phyloP scores from a whole-genome alignment of 2,888 invertebrate genomes.

The Drosophila eohydei region DNA sequence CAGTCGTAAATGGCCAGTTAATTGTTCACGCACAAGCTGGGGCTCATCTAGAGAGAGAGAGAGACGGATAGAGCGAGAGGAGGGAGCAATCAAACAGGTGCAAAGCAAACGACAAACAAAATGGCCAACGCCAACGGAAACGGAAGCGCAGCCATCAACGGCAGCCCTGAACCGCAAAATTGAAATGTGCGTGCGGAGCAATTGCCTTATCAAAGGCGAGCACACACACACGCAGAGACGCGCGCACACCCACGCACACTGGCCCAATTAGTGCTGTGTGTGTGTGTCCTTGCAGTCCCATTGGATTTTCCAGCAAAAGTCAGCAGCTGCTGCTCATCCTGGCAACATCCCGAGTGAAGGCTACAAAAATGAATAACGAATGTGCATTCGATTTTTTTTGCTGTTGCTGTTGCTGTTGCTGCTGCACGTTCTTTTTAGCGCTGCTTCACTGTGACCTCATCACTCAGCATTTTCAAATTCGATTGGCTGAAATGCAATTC shows the following conservation, averaged over 20 bases:
- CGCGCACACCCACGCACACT: conserved; percentile 9
- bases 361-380: conserved; percentile 23
- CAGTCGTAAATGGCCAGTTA: conserved; percentile 65
- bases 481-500: conserved; percentile 4
- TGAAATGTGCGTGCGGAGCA: conserved; percentile 64
- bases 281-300: conserved; percentile 41
- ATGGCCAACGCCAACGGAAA: conserved; percentile 47
- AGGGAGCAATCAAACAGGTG: conserved; percentile 54
- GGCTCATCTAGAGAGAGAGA: not conserved
- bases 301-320: conserved; percentile 37
- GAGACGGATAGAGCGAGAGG: not conserved
- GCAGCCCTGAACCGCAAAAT: conserved; percentile 43
- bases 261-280: conserved; percentile 44
- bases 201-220: conserved; percentile 49
- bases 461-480: not conserved
- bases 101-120: conserved; percentile 29
- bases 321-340: conserved; percentile 14
- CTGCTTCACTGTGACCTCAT: not conserved
- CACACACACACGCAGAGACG: conserved; percentile 6
- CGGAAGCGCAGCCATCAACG: conserved; percentile 38
- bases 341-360: conserved; percentile 7
- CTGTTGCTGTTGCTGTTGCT: not conserved
- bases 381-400: conserved; percentile 58
- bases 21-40: conserved; percentile 50
- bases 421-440: conserved; percentile 2